Evolutionary conservation across 1,140 invertebrate species (phyloP), one percentile per base, ranked within the genome.

Genomic region (Thereuonema tuberculata): DNA sequence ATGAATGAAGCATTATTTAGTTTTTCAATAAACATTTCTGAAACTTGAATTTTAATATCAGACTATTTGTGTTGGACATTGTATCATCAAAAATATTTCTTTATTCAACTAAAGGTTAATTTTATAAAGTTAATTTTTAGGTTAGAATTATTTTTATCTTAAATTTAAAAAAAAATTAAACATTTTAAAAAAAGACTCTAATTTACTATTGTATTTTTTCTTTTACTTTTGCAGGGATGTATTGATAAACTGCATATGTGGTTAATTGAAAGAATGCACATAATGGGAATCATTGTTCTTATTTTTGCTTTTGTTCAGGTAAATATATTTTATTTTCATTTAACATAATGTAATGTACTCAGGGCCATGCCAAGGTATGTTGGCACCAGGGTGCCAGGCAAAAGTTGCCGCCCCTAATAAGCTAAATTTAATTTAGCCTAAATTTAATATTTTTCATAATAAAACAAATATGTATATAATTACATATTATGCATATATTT

Each of bases 221-320:
- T 58, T 52, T 25, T 53, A 63, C 59, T 67, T 68, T 76, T 76
- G 56, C 78, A 81, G 60, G 84, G 84, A n/a, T 87, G 85, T 65
- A 77, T 79, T 12, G 73, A 79, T 17, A 80, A 82, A 43, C 76
- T 87, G 21, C 79, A 83, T 59, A 77, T 78, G 67, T 86, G 83
- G 82, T 75, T 86, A 29, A 75, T 83, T 12, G 79, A 81, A 57
- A 76, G 84, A 63, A 72, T 87, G 23, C 81, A 86, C 66, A 77
- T 85, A 27, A 76, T 86, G 1, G 84, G 84, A 0, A 79, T 82
- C 27, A 76, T 84, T n/a, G 83, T 82, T 1, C 72, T 87, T 29
- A 75, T 82, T 1, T 80, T 87, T n/a, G 83, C 82, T 1, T 86
- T 83, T 62, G 73, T 83, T 25, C 82, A 82, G 72, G 78, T 78